Conservation (phyloP, 2,888 invertebrate genomes). For the Dolichopus griseipennis region DNA sequence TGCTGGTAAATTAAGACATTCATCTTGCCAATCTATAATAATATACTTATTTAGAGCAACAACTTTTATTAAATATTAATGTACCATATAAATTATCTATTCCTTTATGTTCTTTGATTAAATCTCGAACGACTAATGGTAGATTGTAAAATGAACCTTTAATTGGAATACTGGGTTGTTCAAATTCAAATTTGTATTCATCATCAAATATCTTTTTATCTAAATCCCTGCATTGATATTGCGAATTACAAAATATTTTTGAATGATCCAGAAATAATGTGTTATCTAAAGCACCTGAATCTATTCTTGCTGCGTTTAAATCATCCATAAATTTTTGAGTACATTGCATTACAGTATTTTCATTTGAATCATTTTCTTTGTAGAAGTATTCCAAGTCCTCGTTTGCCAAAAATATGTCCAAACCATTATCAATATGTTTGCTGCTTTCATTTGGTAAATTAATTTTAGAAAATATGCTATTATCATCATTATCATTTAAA, state of each 20-base stretch:
- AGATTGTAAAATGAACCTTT: conserved; percentile 67
- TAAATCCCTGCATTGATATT: conserved; percentile 33
- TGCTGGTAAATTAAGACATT: conserved; percentile 74
- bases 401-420: conserved; percentile 15
- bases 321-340: conserved; percentile 39
- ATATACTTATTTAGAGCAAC: neutral
- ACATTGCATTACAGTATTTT: conserved; percentile 28
- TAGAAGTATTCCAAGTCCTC: conserved; percentile 28
- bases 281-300: conserved; percentile 22
- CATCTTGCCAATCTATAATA: conserved; percentile 84
- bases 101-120: conserved; percentile 67
- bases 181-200: conserved; percentile 15
- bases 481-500: conserved; percentile 18
- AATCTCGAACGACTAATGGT: conserved; percentile 56
- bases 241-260: conserved; percentile 27
- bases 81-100: conserved; percentile 75
- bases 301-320: conserved; percentile 18
- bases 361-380: conserved; percentile 17
- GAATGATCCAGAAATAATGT: conserved; percentile 8
- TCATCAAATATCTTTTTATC: conserved; percentile 24
- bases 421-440: neutral
- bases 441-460: conserved; percentile 13
- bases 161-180: conserved; percentile 26
- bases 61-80: neutral
- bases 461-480: conserved; percentile 23